A percentile compares a stretch with the other conserved stretches of the same genome.
phyloP scores from a whole-genome alignment of 2,797 vertebrate genomes.

The Gastrophryne carolinensis region DNA sequence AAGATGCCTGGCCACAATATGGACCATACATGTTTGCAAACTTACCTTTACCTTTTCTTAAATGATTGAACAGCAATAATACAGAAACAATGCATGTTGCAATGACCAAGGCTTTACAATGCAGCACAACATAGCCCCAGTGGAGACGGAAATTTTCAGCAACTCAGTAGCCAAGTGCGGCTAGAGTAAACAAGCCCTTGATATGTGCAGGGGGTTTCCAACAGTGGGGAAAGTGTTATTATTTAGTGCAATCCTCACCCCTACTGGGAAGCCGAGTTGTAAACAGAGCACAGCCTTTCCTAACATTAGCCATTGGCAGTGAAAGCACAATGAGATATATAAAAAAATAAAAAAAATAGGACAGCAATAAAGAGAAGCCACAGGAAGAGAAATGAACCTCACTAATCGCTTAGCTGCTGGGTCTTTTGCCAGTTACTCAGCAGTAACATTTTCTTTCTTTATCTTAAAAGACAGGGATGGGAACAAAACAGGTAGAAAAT shows the following conservation, averaged over 20 bases:
- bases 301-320: slow-evolving; percentile 19
- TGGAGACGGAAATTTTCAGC: too few species aligned
- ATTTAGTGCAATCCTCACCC: background rate
- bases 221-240: background rate
- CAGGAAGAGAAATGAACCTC: slow-evolving; percentile 26
- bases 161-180: too few species aligned
- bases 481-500: slow-evolving; percentile 10
- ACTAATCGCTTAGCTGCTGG: slow-evolving; percentile 23
- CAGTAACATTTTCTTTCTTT: background rate
- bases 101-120: too few species aligned
- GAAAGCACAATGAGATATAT: slow-evolving; percentile 34
- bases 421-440: slow-evolving; percentile 11
- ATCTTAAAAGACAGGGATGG: background rate
- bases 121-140: too few species aligned
- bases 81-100: too few species aligned
- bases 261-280: slow-evolving; percentile 13
- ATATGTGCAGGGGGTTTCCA: background rate
- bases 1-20: too few species aligned
- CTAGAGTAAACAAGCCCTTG: too few species aligned
- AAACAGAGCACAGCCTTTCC: background rate
- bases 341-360: slow-evolving; percentile 35
- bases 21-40: too few species aligned
- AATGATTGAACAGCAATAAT: too few species aligned
- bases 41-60: too few species aligned
- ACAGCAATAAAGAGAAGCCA: slow-evolving; percentile 34